phyloP scores from a whole-genome alignment of 2,888 invertebrate genomes.

The Heliothis peltigera region DNA sequence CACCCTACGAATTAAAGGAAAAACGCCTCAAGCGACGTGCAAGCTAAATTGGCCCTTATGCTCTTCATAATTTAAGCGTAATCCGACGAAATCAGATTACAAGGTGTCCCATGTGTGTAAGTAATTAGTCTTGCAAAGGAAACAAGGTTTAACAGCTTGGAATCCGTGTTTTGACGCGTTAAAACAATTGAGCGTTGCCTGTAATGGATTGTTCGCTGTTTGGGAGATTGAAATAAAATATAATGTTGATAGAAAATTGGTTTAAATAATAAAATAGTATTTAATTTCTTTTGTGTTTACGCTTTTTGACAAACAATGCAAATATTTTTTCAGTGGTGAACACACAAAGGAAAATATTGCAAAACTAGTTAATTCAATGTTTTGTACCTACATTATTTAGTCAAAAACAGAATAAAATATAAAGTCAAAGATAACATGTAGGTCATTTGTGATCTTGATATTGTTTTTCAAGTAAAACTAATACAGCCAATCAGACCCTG shows the following conservation, averaged over 20 bases:
- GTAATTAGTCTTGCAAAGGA: conserved; percentile 42
- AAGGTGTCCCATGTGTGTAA: conserved; percentile 28
- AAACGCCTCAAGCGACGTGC: conserved; percentile 37
- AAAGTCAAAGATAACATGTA: too few species aligned
- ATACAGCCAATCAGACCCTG: too few species aligned
- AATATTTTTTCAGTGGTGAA: too few species aligned
- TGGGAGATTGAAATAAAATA: not conserved
- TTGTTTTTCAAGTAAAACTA: too few species aligned
- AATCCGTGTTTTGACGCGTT: conserved; percentile 18
- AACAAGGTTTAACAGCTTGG: conserved; percentile 26
- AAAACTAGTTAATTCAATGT: too few species aligned
- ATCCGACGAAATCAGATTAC: conserved; percentile 53
- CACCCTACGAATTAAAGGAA: conserved; percentile 24
- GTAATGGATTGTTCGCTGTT: conserved; percentile 9
- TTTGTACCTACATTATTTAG: too few species aligned
- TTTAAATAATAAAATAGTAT: not conserved
- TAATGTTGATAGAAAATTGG: not conserved
- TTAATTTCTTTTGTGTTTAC: not conserved
- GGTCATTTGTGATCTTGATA: too few species aligned
- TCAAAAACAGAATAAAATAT: too few species aligned
- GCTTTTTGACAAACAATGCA: not conserved
- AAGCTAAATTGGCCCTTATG: conserved; percentile 42
- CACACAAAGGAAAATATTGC: too few species aligned
- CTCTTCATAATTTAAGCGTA: conserved; percentile 52
- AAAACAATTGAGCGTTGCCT: conserved; percentile 19